phyloP scores from a whole-genome alignment of 2,113 vertebrate genomes.

The Petrocephalus microphthalmus region DNA sequence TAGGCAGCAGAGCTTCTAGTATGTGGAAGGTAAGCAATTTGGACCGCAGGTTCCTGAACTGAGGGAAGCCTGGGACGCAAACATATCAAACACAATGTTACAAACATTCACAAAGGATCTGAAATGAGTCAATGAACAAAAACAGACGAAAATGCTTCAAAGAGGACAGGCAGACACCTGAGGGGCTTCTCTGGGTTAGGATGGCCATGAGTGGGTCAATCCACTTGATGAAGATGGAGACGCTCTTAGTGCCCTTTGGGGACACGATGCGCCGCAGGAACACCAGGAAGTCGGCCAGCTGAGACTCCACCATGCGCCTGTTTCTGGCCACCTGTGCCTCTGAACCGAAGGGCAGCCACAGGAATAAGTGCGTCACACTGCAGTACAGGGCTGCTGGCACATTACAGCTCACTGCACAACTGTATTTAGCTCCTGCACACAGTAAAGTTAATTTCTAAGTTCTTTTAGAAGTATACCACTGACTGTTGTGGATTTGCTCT shows the following conservation, averaged over 20 bases:
- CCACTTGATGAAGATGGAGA: conserved; percentile 63
- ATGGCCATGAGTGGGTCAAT: conserved; percentile 66
- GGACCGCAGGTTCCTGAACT: conserved; percentile 63
- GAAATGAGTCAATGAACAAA: neutral
- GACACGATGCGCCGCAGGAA: conserved; percentile 66
- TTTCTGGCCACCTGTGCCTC: conserved; percentile 39
- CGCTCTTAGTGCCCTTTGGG: conserved; percentile 53
- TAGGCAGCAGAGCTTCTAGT: conserved; percentile 63
- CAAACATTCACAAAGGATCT: neutral
- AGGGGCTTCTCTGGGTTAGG: conserved; percentile 58
- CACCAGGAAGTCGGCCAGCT: conserved; percentile 68
- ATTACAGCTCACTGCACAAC: neutral
- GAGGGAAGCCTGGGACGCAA: conserved; percentile 44
- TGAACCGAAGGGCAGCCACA: conserved; percentile 18
- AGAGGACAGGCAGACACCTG: conserved; percentile 34
- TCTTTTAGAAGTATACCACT: neutral
- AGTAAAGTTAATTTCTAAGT: neutral
- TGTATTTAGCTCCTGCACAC: neutral
- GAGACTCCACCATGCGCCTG: conserved; percentile 61
- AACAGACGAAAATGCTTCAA: neutral
- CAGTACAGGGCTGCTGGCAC: neutral
- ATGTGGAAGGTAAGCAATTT: conserved; percentile 69
- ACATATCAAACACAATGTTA: neutral
- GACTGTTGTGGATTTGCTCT: neutral
- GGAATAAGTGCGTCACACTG: neutral